These are phyloP conservation scores for Dicrostonyx torquatus DNA, from an alignment of 2,797 vertebrate species.

Conservation along the genomic window DNA sequence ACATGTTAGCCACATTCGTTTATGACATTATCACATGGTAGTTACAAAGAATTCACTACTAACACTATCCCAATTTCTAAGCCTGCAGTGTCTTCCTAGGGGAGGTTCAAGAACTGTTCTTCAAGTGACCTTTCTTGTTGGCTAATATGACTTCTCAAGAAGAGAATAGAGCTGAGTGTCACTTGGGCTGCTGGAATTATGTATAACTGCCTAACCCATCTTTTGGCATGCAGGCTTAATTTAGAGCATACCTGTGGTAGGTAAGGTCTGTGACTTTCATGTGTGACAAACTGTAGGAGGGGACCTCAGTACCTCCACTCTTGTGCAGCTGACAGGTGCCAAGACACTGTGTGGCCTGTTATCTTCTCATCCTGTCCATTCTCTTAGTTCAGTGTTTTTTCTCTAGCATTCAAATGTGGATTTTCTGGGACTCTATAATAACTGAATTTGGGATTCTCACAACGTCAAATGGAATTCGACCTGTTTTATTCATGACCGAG, in stretches of 20 bases:
- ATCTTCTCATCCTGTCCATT: too few species aligned
- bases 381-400: neutral
- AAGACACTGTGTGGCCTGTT: neutral
- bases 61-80: neutral
- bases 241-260: neutral
- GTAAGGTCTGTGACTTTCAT: neutral
- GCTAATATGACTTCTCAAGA: neutral
- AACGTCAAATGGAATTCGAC: neutral
- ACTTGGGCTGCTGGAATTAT: neutral
- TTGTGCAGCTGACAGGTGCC: accelerated
- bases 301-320: neutral
- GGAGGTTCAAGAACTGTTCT: neutral
- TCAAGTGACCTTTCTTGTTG: neutral
- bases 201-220: neutral
- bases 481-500: slow-evolving; percentile 28
- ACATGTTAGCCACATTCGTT: neutral
- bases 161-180: neutral
- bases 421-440: neutral
- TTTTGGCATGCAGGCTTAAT: neutral
- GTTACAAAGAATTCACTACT: neutral
- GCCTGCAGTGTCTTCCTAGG: neutral
- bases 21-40: neutral
- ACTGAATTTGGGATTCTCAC: neutral
- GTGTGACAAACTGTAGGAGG: neutral
- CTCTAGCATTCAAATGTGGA: neutral